phyloP scores from a whole-genome alignment of 2,797 vertebrate species.

The Hypotaenidia philippensis region DNA sequence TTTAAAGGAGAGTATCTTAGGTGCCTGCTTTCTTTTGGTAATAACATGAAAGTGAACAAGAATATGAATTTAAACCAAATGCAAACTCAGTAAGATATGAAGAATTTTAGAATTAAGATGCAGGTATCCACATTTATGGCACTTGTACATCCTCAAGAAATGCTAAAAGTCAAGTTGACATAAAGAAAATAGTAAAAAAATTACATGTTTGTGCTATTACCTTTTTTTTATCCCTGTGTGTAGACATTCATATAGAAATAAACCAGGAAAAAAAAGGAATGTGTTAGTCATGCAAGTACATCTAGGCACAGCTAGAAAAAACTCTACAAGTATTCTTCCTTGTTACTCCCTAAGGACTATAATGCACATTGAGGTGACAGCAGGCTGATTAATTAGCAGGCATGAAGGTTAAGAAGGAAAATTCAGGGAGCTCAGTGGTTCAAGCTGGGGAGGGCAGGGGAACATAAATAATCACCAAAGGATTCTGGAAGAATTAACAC shows the following conservation, averaged over 20 bases:
- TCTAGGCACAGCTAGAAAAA: background rate
- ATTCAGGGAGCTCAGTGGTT: constrained; percentile 41
- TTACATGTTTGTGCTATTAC: background rate
- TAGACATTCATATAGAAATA: background rate
- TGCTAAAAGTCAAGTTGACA: background rate
- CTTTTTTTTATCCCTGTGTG: background rate
- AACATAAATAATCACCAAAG: constrained; percentile 51
- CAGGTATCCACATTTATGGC: background rate
- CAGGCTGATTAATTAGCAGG: constrained; percentile 44
- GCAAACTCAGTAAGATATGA: background rate
- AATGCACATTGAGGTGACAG: background rate
- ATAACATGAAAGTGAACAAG: background rate
- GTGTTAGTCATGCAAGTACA: background rate
- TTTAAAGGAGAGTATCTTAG: background rate
- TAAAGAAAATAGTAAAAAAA: background rate
- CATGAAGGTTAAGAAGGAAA: constrained; percentile 43
- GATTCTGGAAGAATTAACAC: constrained; percentile 15
- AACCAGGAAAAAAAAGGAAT: background rate
- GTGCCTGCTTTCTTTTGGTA: background rate
- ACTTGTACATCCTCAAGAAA: background rate
- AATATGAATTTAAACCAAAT: background rate
- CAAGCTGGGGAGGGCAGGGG: background rate
- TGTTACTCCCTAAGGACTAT: background rate
- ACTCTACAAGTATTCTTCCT: background rate
- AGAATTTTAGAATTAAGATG: background rate